phyloP scores from a whole-genome alignment of 2,888 invertebrate species.

The Meteorus colon region DNA sequence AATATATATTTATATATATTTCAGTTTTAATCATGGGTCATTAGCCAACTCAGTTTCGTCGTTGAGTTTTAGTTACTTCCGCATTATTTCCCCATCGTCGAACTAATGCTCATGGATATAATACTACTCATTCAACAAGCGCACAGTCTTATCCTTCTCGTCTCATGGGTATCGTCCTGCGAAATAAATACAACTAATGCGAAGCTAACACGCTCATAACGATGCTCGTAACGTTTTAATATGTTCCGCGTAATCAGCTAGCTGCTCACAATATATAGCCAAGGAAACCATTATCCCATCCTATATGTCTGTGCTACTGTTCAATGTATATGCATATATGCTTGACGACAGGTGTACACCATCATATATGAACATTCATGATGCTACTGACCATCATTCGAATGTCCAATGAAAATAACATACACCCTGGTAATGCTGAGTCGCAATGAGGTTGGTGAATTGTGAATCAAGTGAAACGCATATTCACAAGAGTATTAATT shows the following conservation, averaged over 20 bases:
- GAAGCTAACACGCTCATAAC: slow-evolving; percentile 47
- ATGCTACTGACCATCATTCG: slow-evolving; percentile 9
- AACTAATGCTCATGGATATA: slow-evolving; percentile 24
- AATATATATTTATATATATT: background rate
- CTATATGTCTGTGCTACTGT: background rate
- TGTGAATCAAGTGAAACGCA: slow-evolving; percentile 36
- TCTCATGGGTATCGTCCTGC: slow-evolving; percentile 34
- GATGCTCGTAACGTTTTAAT: slow-evolving; percentile 52
- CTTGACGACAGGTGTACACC: slow-evolving; percentile 13
- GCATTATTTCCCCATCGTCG: slow-evolving; percentile 28
- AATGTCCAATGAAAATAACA: slow-evolving; percentile 9
- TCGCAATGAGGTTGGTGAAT: background rate
- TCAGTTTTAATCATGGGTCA: slow-evolving; percentile 8
- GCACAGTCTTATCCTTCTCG: slow-evolving; percentile 15
- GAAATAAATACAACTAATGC: slow-evolving; percentile 41
- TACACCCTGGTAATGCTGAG: background rate
- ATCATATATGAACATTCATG: slow-evolving; percentile 10
- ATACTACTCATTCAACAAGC: slow-evolving; percentile 13
- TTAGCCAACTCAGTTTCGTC: slow-evolving; percentile 15
- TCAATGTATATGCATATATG: background rate
- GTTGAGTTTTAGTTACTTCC: slow-evolving; percentile 37
- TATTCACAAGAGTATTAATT: slow-evolving; percentile 49
- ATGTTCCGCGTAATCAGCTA: slow-evolving; percentile 52
- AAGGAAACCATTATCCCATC: background rate
- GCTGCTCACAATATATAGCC: slow-evolving; percentile 22